Conservation (phyloP, 2,888 invertebrate species). For the Xylocampa areola region DNA sequence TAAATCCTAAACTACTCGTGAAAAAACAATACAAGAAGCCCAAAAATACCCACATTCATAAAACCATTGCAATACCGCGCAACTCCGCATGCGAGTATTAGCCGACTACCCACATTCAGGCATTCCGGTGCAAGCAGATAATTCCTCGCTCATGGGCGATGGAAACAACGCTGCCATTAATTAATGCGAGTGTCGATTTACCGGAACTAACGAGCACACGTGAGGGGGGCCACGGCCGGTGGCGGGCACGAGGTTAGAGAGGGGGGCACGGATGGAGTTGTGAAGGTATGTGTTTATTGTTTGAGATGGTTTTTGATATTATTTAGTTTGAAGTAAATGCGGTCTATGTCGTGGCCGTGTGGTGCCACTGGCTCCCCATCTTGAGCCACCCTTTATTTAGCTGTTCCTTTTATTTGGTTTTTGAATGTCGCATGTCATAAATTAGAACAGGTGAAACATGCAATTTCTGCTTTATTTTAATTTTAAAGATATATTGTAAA, state of each 20-base stretch:
- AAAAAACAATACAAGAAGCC: too few relatives aligned
- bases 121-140: slow-evolving; percentile 31
- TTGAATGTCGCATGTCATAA: too few relatives aligned
- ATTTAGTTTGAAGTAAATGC: too few relatives aligned
- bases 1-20: too few relatives aligned
- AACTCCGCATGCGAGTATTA: slow-evolving; percentile 22
- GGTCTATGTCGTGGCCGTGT: too few relatives aligned
- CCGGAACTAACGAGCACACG: slow-evolving; percentile 51
- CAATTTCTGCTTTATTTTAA: too few relatives aligned
- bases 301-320: too few relatives aligned
- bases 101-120: slow-evolving; percentile 23
- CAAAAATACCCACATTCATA: slow-evolving; percentile 9
- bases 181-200: slow-evolving; percentile 55
- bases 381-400: too few relatives aligned
- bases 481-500: too few relatives aligned
- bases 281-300: background rate
- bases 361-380: too few relatives aligned
- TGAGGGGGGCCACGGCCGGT: slow-evolving; percentile 20
- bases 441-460: too few relatives aligned
- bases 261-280: background rate
- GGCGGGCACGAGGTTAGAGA: background rate
- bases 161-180: slow-evolving; percentile 44
- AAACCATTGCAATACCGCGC: slow-evolving; percentile 15
- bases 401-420: too few relatives aligned
- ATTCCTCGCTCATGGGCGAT: slow-evolving; percentile 35